These are phyloP conservation scores for Melipona beecheii DNA, from an alignment of 2,888 invertebrate species.

Conservation along the genomic window DNA sequence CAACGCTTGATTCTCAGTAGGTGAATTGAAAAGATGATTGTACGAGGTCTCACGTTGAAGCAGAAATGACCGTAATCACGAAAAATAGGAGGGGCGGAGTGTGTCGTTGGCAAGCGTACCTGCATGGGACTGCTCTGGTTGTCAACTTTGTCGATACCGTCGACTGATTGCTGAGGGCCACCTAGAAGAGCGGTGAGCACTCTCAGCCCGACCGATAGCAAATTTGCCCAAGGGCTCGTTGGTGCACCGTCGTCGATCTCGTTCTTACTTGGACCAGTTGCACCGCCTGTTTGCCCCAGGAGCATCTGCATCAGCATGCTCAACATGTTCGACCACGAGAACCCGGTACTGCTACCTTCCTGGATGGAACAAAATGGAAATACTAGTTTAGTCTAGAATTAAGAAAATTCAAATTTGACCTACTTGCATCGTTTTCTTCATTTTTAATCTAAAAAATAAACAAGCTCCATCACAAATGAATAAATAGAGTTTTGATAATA, in stretches of 20 bases:
- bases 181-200: constrained; percentile 93
- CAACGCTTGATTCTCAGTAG: no score
- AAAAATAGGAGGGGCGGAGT: no score
- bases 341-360: constrained; percentile 88
- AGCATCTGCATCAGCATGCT: constrained; percentile 95
- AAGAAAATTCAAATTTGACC: no score
- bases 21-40: not conserved
- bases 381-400: not conserved
- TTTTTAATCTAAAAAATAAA: no score
- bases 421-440: no score
- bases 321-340: constrained; percentile 95
- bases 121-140: constrained; percentile 94
- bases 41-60: not conserved
- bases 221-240: constrained; percentile 94
- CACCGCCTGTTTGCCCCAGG: constrained; percentile 88
- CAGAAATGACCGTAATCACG: constrained; percentile 21
- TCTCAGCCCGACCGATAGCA: constrained; percentile 93
- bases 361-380: constrained; percentile 45
- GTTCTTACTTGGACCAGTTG: constrained; percentile 92
- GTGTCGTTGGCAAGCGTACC: constrained; percentile 85
- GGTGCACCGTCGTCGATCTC: constrained; percentile 89
- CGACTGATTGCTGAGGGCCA: constrained; percentile 88
- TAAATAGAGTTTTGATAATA: no score
- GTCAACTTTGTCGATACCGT: constrained; percentile 96
- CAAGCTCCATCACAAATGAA: no score